Percentiles rank a stretch among this genome's conserved stretches.
Conservation (phyloP, 1,140 invertebrate species). For the Thaumetopoea pityocampa region DNA sequence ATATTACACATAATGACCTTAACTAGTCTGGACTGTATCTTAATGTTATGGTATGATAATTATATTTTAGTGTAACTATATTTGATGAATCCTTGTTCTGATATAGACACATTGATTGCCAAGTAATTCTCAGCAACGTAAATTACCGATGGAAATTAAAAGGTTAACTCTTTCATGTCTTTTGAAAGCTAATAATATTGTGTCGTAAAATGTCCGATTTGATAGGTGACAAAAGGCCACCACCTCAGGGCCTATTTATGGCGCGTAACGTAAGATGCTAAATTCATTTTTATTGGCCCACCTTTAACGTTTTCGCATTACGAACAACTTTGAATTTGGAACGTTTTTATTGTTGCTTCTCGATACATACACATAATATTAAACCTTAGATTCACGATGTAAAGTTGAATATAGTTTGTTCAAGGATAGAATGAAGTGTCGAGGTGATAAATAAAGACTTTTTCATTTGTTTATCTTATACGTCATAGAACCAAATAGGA, state of each 20-base stretch:
- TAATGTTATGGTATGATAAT: too few relatives aligned
- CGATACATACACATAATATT: constrained; percentile 11
- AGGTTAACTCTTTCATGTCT: too few relatives aligned
- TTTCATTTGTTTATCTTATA: constrained; percentile 32
- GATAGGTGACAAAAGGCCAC: constrained; percentile 37
- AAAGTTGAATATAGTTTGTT: constrained; percentile 27
- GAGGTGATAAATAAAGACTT: constrained; percentile 65
- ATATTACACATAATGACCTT: too few relatives aligned
- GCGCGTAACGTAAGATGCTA: constrained; percentile 61
- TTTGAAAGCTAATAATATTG: too few relatives aligned
- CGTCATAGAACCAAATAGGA: constrained; percentile 22
- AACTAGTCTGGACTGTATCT: too few relatives aligned
- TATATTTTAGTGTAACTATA: too few relatives aligned
- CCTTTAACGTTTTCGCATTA: constrained; percentile 64
- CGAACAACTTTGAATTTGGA: constrained; percentile 67
- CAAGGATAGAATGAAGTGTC: constrained; percentile 42
- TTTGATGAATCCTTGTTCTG: too few relatives aligned
- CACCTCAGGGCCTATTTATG: constrained; percentile 49
- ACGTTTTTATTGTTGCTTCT: constrained; percentile 51
- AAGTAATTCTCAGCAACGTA: too few relatives aligned
- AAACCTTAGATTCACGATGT: constrained; percentile 17
- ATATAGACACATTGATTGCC: too few relatives aligned
- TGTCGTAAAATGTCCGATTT: constrained; percentile 7
- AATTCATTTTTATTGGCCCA: constrained; percentile 70
- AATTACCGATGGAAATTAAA: too few relatives aligned